These are phyloP conservation scores for Micronycteris hirsuta DNA, from an alignment of 2,113 vertebrate genomes.

Conservation along the genomic window DNA sequence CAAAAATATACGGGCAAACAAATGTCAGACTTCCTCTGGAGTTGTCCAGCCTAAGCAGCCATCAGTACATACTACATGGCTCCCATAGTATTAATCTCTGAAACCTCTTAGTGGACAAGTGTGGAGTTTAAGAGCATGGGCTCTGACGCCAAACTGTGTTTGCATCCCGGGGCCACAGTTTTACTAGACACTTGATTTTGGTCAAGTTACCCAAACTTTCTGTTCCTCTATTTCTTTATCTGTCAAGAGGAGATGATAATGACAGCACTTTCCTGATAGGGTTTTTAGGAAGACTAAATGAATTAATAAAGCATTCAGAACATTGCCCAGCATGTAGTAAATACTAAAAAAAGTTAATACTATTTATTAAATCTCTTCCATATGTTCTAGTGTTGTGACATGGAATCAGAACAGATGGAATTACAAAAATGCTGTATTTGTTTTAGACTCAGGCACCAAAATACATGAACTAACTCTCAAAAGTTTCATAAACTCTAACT, in stretches of 20 bases:
- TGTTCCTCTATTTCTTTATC: neutral
- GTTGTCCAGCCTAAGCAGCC: neutral
- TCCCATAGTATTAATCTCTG: neutral
- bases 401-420: neutral
- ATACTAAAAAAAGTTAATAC: neutral
- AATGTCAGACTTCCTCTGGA: neutral
- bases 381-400: neutral
- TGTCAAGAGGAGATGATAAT: neutral
- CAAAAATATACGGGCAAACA: neutral
- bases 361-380: neutral
- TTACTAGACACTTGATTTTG: neutral
- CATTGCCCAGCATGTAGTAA: neutral
- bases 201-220: neutral
- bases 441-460: neutral
- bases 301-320: neutral
- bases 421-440: neutral
- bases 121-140: neutral
- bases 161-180: neutral
- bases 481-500: neutral
- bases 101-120: neutral
- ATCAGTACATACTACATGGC: neutral
- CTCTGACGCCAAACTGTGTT: neutral
- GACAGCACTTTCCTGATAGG: neutral
- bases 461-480: neutral
- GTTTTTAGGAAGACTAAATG: neutral